A percentile compares a stretch with the other conserved stretches of the same genome.
Evolutionary conservation across 35 echinoderm and acorn worm species (phyloP).

Genomic region (Ptychodera flava): DNA sequence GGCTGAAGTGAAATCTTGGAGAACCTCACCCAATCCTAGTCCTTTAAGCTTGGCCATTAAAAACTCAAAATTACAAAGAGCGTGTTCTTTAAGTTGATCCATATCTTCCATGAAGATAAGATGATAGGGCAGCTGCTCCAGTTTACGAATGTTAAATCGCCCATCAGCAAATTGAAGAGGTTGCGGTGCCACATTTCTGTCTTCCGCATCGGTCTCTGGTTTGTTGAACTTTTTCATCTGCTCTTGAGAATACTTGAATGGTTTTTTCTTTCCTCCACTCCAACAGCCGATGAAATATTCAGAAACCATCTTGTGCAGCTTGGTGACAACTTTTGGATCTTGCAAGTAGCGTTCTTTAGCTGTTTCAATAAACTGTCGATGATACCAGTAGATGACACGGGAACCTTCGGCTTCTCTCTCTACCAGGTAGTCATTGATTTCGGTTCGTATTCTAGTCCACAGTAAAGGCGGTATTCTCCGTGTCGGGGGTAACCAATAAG

Average conservation of each 20-base stretch:
- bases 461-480: slow-evolving; percentile 67
- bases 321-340: background rate
- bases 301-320: slow-evolving; percentile 36
- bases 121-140: slow-evolving; percentile 69
- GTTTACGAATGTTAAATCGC: slow-evolving; percentile 61
- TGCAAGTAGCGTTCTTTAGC: slow-evolving; percentile 47
- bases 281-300: slow-evolving; percentile 63
- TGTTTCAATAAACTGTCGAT: slow-evolving; percentile 81
- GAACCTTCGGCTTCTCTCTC: slow-evolving; percentile 71
- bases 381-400: slow-evolving; percentile 71
- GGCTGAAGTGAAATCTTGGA: too few species aligned
- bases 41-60: slow-evolving; percentile 55
- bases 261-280: slow-evolving; percentile 58
- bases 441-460: slow-evolving; percentile 63
- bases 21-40: too few species aligned
- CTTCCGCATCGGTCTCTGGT: slow-evolving; percentile 32
- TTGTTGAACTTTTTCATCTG: slow-evolving; percentile 31
- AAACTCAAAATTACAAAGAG: slow-evolving; percentile 66
- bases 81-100: slow-evolving; percentile 21
- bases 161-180: slow-evolving; percentile 50
- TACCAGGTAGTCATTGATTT: slow-evolving; percentile 52
- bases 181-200: slow-evolving; percentile 59
- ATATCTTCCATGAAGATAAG: slow-evolving; percentile 14
- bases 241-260: slow-evolving; percentile 48
- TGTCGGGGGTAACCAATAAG: too few species aligned